Evolutionary conservation across 2,888 invertebrate species (phyloP), one percentile per base, ranked within the genome.

Genomic region (Pseudococcus longispinus): DNA sequence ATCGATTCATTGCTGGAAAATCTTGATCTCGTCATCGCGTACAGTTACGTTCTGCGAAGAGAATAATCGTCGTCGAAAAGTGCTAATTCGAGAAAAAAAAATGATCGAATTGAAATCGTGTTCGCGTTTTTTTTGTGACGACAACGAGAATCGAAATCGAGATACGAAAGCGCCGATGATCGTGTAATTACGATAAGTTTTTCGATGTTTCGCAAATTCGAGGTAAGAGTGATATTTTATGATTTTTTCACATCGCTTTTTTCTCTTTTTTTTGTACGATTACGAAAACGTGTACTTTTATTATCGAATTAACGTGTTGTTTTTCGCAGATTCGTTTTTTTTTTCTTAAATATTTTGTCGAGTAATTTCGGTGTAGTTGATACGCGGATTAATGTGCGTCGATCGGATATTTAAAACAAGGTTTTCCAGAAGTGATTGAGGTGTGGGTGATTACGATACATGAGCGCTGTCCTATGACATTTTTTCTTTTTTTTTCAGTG

Each of bases 171-270:
- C 4, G 15, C 5, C 23, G 29, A 5, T 32, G 32, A 15, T 74
- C 32, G 74, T 74, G 32, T 74, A 18, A n/a, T 1, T 0, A 32
- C 74, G 18, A 29, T 26, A 77, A 26, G 13, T 11, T 60, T 32
- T 80, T 42, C 77, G n/a, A 42, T n/a, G 20, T 80, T 80, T 80
- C 42, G 77, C n/a, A n/a, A 42, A 20, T 74, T 60, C 77, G 77
- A 80, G 77, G 77, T 80, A 80, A 80, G 77, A 80, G 77, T 80
- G 77, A 80, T 11, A 20, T n/a, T n/a, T n/a, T n/a, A n/a, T n/a
- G n/a, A 29, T 80, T n/a, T 37, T 80, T 37, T 42, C 42, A 20
- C 3, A 74, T 74, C 23, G n/a, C 8, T 70, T 70, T 74, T 74
- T 32, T 74, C 11, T 8, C 23, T 60, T 11, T 74, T 74, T 32